Evolutionary conservation across 2,113 vertebrate species (phyloP).

Genomic region (Castor canadensis): DNA sequence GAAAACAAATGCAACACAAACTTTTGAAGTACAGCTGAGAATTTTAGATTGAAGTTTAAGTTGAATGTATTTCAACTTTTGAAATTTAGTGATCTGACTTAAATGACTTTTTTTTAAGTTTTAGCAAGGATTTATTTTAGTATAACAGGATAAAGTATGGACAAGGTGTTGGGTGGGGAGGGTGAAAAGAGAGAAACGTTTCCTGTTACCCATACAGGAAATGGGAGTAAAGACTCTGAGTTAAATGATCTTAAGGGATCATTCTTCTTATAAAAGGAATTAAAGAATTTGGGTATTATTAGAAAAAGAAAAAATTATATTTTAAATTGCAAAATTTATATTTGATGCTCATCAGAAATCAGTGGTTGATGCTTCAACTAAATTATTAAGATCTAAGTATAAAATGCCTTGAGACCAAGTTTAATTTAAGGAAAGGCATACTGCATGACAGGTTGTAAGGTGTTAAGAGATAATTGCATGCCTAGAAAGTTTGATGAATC

Average conservation of each 20-base stretch:
- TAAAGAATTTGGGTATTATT: not conserved
- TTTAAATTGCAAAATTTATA: conserved; percentile 32
- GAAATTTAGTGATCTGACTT: conserved; percentile 54
- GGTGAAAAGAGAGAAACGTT: too few species aligned
- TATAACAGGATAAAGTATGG: too few species aligned
- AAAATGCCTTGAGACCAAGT: conserved; percentile 58
- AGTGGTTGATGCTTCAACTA: conserved; percentile 6
- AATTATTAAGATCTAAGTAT: conserved; percentile 65
- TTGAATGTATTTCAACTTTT: conserved; percentile 26
- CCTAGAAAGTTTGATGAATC: conserved; percentile 65
- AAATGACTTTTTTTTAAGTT: too few species aligned
- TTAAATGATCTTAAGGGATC: not conserved
- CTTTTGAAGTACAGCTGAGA: conserved; percentile 41
- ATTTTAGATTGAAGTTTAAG: conserved; percentile 62
- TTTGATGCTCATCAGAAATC: not conserved
- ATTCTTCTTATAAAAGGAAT: conserved; percentile 16
- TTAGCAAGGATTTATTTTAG: too few species aligned
- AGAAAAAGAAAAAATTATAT: conserved; percentile 44
- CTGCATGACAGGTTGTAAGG: conserved; percentile 60
- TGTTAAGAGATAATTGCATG: conserved; percentile 73
- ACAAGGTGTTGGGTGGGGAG: too few species aligned
- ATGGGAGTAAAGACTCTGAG: too few species aligned
- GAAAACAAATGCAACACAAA: conserved; percentile 55
- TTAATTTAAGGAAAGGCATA: conserved; percentile 62
- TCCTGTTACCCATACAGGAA: too few species aligned